A percentile compares a stretch with the other conserved stretches of the same genome.
phyloP scores from a whole-genome alignment of 2,797 vertebrate species.

The Momotus momota region DNA sequence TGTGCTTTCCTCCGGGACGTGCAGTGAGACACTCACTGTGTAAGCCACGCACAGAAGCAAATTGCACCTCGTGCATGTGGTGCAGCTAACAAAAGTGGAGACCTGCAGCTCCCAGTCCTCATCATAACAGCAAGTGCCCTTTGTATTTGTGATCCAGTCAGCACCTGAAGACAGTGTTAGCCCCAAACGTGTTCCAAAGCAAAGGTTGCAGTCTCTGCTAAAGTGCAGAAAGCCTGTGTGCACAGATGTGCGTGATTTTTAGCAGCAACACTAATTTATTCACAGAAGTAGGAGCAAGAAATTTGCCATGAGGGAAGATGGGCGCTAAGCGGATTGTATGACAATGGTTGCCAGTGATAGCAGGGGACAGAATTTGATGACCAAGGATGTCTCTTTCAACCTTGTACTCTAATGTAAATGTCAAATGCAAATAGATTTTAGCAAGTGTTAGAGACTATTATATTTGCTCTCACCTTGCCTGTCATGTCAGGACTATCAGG shows the following conservation, averaged over 20 bases:
- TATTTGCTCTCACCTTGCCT: not conserved
- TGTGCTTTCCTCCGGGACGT: conserved; percentile 13
- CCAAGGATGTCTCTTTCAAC: not conserved
- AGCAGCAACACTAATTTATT: not conserved
- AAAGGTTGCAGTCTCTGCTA: not conserved
- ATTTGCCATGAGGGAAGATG: not conserved
- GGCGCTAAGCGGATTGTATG: not conserved
- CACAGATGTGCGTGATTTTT: not conserved
- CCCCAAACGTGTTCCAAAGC: not conserved
- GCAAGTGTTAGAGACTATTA: not conserved
- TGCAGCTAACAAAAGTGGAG: conserved; percentile 10
- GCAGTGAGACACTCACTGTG: not conserved
- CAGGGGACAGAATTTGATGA: not conserved
- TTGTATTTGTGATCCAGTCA: not conserved
- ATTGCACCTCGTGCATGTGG: not conserved
- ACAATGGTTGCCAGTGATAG: not conserved
- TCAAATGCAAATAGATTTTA: conserved; percentile 8
- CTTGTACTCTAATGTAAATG: not conserved
- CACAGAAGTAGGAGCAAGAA: not conserved
- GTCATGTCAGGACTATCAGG: not conserved
- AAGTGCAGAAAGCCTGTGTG: not conserved
- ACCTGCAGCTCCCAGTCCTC: not conserved
- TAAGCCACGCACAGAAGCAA: not conserved
- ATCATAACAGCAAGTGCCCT: not conserved
- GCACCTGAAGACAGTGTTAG: not conserved